Base-by-base conservation (phyloP, 2,797 vertebrate genomes). In the Sparus aurata region DNA sequence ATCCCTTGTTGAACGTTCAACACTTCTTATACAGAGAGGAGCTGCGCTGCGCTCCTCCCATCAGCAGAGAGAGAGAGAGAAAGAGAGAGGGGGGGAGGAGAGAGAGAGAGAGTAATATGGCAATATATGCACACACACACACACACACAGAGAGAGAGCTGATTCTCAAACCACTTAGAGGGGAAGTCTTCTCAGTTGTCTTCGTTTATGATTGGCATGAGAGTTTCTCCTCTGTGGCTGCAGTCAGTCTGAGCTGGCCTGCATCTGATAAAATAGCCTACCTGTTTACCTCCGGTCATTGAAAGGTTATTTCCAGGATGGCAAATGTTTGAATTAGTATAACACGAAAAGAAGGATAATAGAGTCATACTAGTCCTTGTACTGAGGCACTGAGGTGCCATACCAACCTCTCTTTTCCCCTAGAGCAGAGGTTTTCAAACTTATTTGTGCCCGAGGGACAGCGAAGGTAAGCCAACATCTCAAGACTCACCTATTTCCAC, bases 11-110 rank as follows among this genome's bases (percentile, higher is more conserved):
- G 93, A 89, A 90, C 87, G 94, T 85, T 88, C 93, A 87, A 95
- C 95, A 94, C 94, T 93, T 96, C 96, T 97, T 96, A 97, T 96
- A 96, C 88, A 86, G 92, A 91, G 90, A 87, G 91, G 90, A 90
- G 89, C 84, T 80, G 82, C 82, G 85, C 87, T 83, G 91, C 86
- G 95, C 94, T 93, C 95, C 94, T 95, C 94, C 95, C 94, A 95
- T 94, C 85, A 80, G 80, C 81, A 47, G 62, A 46, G 72, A 84
- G 85, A 77, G 83, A 81, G 88, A 62, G 82, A 52, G 76, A 50
- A 82, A 55, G 85, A 63, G 80, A 72, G 86, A 67, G 79, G 71
- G 74, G 66, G 87, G 52, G 72, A 34, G 52, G 17, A 13, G 72
- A 0, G 75, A 22, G 83, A 53, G 85, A 75, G 79, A 54, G 84